These are phyloP conservation scores for Elgonia sp. DNA, from an alignment of 2,888 invertebrate genomes.

Conservation along the genomic window DNA sequence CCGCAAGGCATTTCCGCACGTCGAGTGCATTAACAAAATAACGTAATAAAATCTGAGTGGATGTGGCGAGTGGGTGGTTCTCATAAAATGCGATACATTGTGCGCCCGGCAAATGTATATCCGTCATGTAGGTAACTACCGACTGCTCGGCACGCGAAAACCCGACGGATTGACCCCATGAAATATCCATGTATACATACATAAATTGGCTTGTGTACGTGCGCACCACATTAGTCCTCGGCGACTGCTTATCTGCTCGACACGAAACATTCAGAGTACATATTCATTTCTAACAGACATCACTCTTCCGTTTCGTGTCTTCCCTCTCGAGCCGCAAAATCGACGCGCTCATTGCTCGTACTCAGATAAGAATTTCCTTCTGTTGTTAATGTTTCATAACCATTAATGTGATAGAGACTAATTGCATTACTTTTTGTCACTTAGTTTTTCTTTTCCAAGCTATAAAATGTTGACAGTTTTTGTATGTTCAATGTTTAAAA, in stretches of 20 bases:
- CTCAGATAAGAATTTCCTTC: constrained; percentile 66
- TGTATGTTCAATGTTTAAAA: no score
- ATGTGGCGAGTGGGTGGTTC: constrained; percentile 56
- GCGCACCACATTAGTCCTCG: constrained; percentile 60
- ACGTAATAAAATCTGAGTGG: constrained; percentile 86
- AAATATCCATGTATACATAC: constrained; percentile 74
- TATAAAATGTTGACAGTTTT: no score
- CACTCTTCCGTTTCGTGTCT: constrained; percentile 71
- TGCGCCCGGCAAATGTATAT: constrained; percentile 79
- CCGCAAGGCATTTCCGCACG: constrained; percentile 76
- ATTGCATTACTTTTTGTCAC: constrained; percentile 53
- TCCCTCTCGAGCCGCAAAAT: constrained; percentile 54
- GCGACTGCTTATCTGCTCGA: constrained; percentile 65
- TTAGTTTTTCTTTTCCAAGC: constrained; percentile 10
- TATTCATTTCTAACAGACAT: constrained; percentile 72
- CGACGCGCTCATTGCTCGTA: constrained; percentile 33
- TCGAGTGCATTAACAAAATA: constrained; percentile 86
- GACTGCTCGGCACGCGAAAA: constrained; percentile 81
- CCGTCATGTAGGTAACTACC: constrained; percentile 82
- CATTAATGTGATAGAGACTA: constrained; percentile 49
- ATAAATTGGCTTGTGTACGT: constrained; percentile 56
- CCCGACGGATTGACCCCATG: constrained; percentile 83
- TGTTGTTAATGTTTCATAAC: constrained; percentile 57
- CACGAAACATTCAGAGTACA: constrained; percentile 71
- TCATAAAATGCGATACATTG: constrained; percentile 85